Evolutionary conservation across 2,113 vertebrate genomes (phyloP), one percentile per base, ranked within the genome.

Genomic region (Tupaia chinensis): DNA sequence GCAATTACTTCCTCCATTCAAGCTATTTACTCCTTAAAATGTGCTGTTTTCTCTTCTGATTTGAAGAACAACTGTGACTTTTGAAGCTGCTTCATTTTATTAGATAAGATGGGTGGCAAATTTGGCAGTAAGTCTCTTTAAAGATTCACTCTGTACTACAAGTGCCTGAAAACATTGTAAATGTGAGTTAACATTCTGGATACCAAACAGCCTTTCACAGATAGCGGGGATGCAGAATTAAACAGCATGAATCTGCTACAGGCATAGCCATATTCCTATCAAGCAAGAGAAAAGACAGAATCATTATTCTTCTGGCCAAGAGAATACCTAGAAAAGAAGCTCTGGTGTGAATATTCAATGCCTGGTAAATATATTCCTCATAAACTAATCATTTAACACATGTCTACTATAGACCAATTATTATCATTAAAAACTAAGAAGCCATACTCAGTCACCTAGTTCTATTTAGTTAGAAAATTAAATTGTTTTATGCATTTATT

Each of bases 391-490:
- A 60, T 88, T 96, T 92, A 96, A 92, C 16, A 92, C 58, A 92
- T 79, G n/a, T 93, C 68, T 79, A 60, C 83, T 92, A 77, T 89
- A 91, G 22, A 74, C 53, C n/a, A 44, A 44, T 85, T 12, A 27
- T 89, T 94, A 53, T 96, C 9, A 56, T 76, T 89, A 91, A 92
- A 87, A 95, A 69, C 60, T 20, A 65, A 92, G 87, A 86, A 91
- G 73, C 9, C 4, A n/a, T 96, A 15, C 25, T 81, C 84, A 72
- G 53, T 80, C 15, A 5, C 53, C n/a, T 89, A 53, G 54, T 84
- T 89, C 19, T 87, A 44, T 95, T 96, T 90, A 96, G 58, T 54
- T 93, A 88, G 87, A 93, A 81, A 96, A 85, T 96, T 92, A 77
- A 95, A 95, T 91, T 82, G 25, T 81, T 83, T 91, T 91, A 77